Evolutionary conservation across 2,113 vertebrate genomes (phyloP), one percentile per base, ranked within the genome.

Genomic region (Furnarius figulus): DNA sequence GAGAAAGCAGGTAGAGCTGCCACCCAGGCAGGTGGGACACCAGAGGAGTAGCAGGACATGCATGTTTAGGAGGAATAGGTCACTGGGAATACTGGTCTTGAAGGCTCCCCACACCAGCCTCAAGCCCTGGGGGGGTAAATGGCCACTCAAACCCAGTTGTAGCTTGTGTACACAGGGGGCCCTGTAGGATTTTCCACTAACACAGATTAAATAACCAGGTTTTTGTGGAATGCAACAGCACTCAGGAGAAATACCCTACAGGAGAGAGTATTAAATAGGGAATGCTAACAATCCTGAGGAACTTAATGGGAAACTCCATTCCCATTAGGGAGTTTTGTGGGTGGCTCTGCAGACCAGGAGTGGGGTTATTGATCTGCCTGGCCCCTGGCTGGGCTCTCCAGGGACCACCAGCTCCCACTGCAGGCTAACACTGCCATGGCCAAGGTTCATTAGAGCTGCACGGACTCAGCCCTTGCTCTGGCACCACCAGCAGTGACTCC

Each of bases 21-120:
- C 8, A 0, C 3, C 22, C n/a, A 16, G 35, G 82, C 35, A 24
- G 44, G 7, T 1, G 39, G 47, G 56, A 50, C 12, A 1, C 0
- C 8, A 0, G 0, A 40, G 31, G 39, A 47, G 20, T 2, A 17
- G 9, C 31, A 15, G 78, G 10, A 47, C 4, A 18, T 2, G 14
- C 23, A 1, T 0, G 15, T 2, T 35, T 24, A 10, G 55, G 18
- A 16, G 0, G 31, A 39, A 5, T 0, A 30, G 72, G 16, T 7
- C 22, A n/a, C n/a, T n/a, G n/a, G n/a, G n/a, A 49, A n/a, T 63
- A 49, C 59, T 4, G 0, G 14, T 42, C 40, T 42, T 42, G 25
- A 14, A 30, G 17, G 20, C 16, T 63, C 33, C 50, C 78, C 12
- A 3, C 1, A 6, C 2, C 7, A 10, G 33, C 2, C 47, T 16